These are phyloP conservation scores for Meda fulgida DNA, from an alignment of 2,797 vertebrate species.

Conservation along the genomic window DNA sequence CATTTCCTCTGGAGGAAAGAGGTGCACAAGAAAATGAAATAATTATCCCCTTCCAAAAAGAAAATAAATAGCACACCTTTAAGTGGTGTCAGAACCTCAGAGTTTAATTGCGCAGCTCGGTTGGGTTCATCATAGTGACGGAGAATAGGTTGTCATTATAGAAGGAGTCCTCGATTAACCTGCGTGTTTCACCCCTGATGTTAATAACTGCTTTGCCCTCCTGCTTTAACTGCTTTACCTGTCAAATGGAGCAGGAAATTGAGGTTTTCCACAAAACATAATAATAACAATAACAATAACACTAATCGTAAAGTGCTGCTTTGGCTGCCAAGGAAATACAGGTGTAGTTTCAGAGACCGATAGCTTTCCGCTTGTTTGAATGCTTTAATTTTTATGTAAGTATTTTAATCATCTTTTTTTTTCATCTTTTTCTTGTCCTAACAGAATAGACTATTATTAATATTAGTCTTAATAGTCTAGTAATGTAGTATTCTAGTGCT, in stretches of 20 bases:
- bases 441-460: background rate
- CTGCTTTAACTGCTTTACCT: no score
- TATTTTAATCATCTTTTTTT: background rate
- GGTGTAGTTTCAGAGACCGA: background rate
- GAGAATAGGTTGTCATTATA: slow-evolving; percentile 5
- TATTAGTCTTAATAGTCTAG: background rate
- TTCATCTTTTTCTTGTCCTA: background rate
- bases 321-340: background rate
- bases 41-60: slow-evolving; percentile 5
- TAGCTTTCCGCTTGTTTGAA: background rate
- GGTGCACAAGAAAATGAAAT: slow-evolving; percentile 31
- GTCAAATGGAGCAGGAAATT: background rate
- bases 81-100: background rate
- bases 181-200: background rate
- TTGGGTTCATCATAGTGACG: slow-evolving; percentile 18
- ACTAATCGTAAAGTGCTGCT: background rate
- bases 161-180: slow-evolving; percentile 4
- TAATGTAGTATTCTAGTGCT: background rate
- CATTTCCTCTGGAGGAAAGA: background rate
- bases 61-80: slow-evolving; percentile 10
- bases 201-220: slow-evolving; percentile 2
- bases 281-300: background rate
- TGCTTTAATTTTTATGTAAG: background rate
- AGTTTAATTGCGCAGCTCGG: slow-evolving; percentile 10
- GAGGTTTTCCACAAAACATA: background rate